Evolutionary conservation across 2,113 vertebrate species (phyloP).

Genomic region (Ceyx cyanopectus): DNA sequence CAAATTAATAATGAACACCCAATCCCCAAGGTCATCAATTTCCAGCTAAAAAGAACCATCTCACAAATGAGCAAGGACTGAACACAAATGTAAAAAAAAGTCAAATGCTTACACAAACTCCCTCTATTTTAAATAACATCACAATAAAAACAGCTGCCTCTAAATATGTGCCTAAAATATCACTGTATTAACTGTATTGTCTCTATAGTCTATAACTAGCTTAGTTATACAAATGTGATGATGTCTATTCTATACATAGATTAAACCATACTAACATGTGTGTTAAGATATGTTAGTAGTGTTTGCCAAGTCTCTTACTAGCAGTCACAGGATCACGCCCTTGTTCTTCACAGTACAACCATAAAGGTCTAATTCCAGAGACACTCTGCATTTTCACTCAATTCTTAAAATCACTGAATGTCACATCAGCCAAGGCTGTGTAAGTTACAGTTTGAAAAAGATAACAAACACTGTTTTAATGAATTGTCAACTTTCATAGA

Average conservation of each 20-base stretch:
- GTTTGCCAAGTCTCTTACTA: not conserved
- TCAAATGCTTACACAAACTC: not conserved
- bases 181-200: not conserved
- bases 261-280: not conserved
- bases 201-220: not conserved
- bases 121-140: not conserved
- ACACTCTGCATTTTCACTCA: not conserved
- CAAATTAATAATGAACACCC: not conserved
- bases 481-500: not conserved
- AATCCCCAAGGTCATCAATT: not conserved
- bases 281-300: not conserved
- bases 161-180: not conserved
- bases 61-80: not conserved
- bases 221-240: not conserved
- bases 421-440: not conserved
- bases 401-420: not conserved
- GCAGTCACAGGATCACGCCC: not conserved
- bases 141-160: not conserved
- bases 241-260: not conserved
- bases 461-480: not conserved
- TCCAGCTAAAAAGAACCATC: not conserved
- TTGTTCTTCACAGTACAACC: not conserved
- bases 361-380: not conserved
- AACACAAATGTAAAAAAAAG: not conserved
- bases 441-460: not conserved